Evolutionary conservation across 2,113 vertebrate genomes (phyloP).

Genomic region (Nothocercus nigrocapillus): DNA sequence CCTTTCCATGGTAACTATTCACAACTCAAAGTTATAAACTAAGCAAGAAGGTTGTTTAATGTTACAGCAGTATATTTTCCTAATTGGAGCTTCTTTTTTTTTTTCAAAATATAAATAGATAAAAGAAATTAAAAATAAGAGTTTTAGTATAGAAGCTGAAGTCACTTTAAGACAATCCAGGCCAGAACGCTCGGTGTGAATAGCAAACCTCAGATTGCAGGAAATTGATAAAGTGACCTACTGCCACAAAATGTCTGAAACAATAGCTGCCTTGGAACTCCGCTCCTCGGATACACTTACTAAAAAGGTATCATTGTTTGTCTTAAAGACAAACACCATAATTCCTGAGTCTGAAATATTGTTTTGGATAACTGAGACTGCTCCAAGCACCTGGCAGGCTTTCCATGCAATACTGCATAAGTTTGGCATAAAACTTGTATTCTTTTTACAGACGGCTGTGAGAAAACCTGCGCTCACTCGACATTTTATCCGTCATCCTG

Average conservation of each 20-base stretch:
- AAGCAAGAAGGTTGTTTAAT: neutral
- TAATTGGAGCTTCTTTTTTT: no score
- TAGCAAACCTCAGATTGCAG: neutral
- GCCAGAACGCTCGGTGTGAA: neutral
- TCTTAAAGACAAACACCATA: rapidly evolving
- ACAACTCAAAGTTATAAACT: neutral
- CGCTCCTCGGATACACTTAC: neutral
- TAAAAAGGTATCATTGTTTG: neutral
- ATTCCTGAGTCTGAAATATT: neutral
- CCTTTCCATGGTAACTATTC: neutral
- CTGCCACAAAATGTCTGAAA: neutral
- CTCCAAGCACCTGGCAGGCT: neutral
- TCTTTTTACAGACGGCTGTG: neutral
- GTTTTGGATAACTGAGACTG: neutral
- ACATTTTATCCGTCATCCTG: neutral
- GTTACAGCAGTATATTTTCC: no score
- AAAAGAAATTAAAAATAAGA: neutral
- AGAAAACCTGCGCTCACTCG: neutral
- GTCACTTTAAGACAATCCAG: neutral
- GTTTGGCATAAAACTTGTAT: neutral
- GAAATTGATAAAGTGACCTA: neutral
- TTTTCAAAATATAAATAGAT: neutral
- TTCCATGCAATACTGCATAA: neutral
- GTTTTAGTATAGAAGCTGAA: neutral
- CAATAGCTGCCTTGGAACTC: neutral